Base-by-base conservation (phyloP, 2,888 invertebrate genomes). In the Lymantria dispar region DNA sequence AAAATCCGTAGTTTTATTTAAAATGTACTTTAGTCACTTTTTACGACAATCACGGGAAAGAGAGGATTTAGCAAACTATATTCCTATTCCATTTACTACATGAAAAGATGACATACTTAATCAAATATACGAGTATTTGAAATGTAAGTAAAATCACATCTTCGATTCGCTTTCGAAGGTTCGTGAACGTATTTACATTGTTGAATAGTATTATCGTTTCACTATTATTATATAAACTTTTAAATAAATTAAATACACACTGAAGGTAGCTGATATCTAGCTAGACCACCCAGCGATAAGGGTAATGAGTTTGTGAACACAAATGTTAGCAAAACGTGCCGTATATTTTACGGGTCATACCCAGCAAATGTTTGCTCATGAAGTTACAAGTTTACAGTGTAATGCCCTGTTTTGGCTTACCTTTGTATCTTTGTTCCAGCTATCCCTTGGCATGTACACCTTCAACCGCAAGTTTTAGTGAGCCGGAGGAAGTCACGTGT, bases 321-420 rank as follows among this genome's bases (percentile, higher is more conserved):
- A 41, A 51, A 44, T 45, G 31, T 48, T 15, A 31, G 33, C 15
- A 43, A 44, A 52, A 43, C 15, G 38, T 30, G 3, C 37, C 38
- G 29, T 48, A 43, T 31, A 29, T 38, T 42, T 37, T 37, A 42
- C 47, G 41, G 36, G 41, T 47, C 22, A 40, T 40, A 47, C 45
- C 42, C 42, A 45, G 10, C 43, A 48, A 40, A 54, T 56, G 50
- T 58, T 51, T 51, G 40, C 47, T 52, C 51, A 52, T 58, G 58
- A 63, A 66, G 54, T 52, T 55, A 43, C 45, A 42, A 62, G 52
- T 54, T 50, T 53, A 54, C 58, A 38, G 40, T 47, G 43, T 52
- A 48, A 55, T 60, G 43, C 42, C 47, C 46, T 42, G 55, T 67
- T 66, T 60, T 47, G 60, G 58, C 44, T 60, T 63, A 56, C 64